phyloP scores from a whole-genome alignment of 2,113 vertebrate genomes.

The Pollimyrus isidori region DNA sequence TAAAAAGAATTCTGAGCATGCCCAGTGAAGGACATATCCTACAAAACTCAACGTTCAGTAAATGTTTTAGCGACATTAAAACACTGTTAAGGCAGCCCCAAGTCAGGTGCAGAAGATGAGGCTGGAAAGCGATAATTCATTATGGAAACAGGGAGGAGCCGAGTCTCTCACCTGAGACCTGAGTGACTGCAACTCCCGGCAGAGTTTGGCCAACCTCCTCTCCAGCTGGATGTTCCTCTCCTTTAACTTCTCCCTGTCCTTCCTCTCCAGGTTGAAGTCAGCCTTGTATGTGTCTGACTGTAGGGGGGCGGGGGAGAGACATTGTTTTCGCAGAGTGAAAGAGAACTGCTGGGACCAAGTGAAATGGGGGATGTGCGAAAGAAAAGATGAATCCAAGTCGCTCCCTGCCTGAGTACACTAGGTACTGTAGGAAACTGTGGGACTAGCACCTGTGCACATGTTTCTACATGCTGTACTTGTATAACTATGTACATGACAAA shows the following conservation, averaged over 20 bases:
- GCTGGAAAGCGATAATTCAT: background rate
- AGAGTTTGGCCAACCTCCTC: background rate
- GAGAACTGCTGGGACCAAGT: background rate
- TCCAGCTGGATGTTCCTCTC: background rate
- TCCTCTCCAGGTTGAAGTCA: constrained; percentile 14
- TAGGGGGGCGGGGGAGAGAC: background rate
- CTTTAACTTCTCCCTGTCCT: background rate
- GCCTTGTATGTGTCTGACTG: background rate
- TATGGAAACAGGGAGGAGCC: background rate
- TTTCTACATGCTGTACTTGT: background rate
- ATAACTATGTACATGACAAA: background rate
- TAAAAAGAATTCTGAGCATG: background rate
- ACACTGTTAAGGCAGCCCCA: background rate
- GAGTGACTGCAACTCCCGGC: background rate
- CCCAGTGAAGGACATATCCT: background rate
- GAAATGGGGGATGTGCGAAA: background rate
- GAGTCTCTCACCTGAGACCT: constrained; percentile 1
- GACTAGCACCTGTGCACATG: background rate
- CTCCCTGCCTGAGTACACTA: background rate
- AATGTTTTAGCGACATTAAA: background rate
- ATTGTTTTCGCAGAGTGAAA: background rate
- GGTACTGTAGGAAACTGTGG: background rate
- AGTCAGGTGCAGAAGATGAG: background rate
- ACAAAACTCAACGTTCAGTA: background rate
- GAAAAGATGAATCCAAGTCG: background rate